Base-by-base conservation (phyloP, 2,113 vertebrate species). In the Oryzias melastigma region DNA sequence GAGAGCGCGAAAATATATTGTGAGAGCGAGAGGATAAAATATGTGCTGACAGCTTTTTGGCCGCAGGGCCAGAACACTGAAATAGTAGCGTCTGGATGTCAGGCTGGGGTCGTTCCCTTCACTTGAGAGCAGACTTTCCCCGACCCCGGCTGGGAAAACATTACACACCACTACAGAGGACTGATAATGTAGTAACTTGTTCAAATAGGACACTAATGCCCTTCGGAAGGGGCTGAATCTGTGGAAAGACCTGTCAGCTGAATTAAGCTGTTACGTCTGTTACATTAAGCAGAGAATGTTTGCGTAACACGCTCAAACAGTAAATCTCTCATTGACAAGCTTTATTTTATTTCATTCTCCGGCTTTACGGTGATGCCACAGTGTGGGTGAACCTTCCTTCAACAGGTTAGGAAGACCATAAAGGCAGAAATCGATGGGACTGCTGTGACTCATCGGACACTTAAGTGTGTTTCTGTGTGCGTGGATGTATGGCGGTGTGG, bases 11-110 rank as follows among this genome's bases (percentile, higher is more conserved):
- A 77, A 85, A 80, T 79, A 80, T 80, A 81, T 69, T 67, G 78
- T 68, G 75, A 42, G 53, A 80, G 82, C 53, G 65, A 80, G 81
- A 71, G 80, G 78, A 80, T 84, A 77, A 88, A 87, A 80, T 78
- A 84, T 83, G 87, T 83, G 85, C 65, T 85, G 89, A 90, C 85
- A 87, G 85, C 68, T 87, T 80, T 85, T 85, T 87, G 83, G 84
- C 85, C 54, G 6, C 41, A 58, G 71, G 86, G 81, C 62, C 17
- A 41, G 59, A 78, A 71, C 71, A 69, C 80, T 81, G 83, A 81
- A 87, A 86, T 84, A 89, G 86, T 85, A 85, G 71, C 62, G 78
- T 85, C 83, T 83, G 84, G 78, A 73, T 79, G 85, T 85, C 84
- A 83, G 66, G 68, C 63, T 7, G 55, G 77, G 82, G 83, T 80